Evolutionary conservation across 2,113 vertebrate genomes (phyloP).

Genomic region (Mungos mungo): DNA sequence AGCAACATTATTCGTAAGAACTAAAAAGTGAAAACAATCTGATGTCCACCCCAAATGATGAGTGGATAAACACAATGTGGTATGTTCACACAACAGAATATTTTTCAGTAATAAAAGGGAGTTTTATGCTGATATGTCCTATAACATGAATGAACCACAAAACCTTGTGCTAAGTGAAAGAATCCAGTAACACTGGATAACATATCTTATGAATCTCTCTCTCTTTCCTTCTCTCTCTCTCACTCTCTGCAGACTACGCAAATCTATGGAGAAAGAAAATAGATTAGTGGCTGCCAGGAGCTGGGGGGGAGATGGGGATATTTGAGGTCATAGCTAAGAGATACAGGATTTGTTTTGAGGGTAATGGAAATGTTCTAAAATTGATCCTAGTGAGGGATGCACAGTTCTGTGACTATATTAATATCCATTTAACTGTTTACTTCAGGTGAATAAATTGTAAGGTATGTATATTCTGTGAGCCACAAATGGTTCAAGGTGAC

Average conservation of each 20-base stretch:
- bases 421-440: background rate
- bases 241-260: background rate
- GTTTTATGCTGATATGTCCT: background rate
- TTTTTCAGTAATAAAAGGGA: background rate
- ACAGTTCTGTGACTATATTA: background rate
- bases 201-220: background rate
- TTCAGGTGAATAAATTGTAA: background rate
- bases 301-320: accelerated
- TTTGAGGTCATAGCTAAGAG: background rate
- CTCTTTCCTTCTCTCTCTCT: too few species aligned
- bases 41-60: background rate
- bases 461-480: accelerated
- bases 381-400: background rate
- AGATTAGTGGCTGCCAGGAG: background rate
- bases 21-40: background rate
- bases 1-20: background rate
- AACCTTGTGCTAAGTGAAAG: background rate
- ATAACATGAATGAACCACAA: background rate
- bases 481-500: background rate
- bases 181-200: background rate
- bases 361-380: background rate
- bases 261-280: background rate
- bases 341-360: background rate
- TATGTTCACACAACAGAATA: background rate
- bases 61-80: background rate